Conservation (phyloP, 2,113 vertebrate species). For the Corythornis cristatus region DNA sequence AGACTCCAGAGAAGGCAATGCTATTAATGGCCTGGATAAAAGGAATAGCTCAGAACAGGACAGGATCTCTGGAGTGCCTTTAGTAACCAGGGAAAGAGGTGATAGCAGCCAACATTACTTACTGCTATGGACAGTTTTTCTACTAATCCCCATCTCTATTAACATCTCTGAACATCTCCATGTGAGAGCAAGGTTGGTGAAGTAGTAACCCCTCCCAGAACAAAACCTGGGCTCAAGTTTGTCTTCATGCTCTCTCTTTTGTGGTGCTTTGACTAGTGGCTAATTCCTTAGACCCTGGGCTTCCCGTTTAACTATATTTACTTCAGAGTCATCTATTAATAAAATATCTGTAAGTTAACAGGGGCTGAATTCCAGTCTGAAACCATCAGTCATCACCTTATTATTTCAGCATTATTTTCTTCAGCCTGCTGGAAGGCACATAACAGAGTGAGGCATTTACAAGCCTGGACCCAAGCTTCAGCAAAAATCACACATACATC, state of each 20-base stretch:
- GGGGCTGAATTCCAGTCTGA: neutral
- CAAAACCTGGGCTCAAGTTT: neutral
- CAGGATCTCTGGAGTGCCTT: neutral
- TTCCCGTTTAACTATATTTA: constrained; percentile 16
- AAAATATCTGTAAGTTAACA: neutral
- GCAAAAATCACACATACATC: neutral
- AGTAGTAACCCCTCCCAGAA: neutral
- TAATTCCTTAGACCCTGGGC: neutral
- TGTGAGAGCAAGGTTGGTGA: neutral
- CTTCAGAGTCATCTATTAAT: neutral
- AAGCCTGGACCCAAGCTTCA: neutral
- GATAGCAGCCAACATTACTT: neutral
- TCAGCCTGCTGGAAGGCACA: neutral
- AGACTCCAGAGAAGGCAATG: neutral
- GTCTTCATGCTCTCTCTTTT: neutral
- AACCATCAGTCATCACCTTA: neutral
- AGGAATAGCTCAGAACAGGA: constrained; percentile 49
- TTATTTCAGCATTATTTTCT: neutral
- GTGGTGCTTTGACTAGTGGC: constrained; percentile 21
- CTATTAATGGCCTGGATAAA: constrained; percentile 31
- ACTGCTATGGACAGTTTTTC: constrained; percentile 33
- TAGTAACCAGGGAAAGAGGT: neutral
- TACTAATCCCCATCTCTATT: constrained; percentile 39
- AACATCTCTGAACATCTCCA: constrained; percentile 25
- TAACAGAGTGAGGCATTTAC: neutral